Percentiles rank a stretch among this genome's conserved stretches.
Conservation (phyloP, 2,888 invertebrate genomes). For the Aplocera efformata region DNA sequence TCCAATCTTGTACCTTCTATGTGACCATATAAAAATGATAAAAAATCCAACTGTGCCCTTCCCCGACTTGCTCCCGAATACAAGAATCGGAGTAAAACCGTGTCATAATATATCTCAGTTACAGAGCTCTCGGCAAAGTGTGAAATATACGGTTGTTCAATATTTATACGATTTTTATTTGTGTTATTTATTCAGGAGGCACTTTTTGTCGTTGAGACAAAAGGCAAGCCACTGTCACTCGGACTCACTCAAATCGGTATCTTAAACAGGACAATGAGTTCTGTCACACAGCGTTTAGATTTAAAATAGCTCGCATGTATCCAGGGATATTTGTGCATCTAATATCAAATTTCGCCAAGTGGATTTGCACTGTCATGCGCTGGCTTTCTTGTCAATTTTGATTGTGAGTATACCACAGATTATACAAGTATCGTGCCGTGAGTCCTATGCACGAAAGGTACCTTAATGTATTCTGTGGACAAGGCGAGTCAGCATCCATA, state of each 20-base stretch:
- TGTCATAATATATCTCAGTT: slow-evolving; percentile 75
- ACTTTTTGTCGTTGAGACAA: slow-evolving; percentile 68
- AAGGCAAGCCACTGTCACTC: slow-evolving; percentile 42
- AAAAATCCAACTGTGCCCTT: slow-evolving; percentile 54
- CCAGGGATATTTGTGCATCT: too few relatives aligned
- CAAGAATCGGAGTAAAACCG: slow-evolving; percentile 53
- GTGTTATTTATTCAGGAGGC: slow-evolving; percentile 73
- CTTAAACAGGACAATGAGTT: too few relatives aligned
- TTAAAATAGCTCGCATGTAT: too few relatives aligned
- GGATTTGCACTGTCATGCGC: too few relatives aligned
- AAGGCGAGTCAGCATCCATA: slow-evolving; percentile 48
- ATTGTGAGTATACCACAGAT: too few relatives aligned
- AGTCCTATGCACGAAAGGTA: too few relatives aligned
- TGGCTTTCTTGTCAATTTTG: too few relatives aligned
- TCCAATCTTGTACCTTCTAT: slow-evolving; percentile 29
- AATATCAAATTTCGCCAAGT: too few relatives aligned
- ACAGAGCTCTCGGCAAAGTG: slow-evolving; percentile 63
- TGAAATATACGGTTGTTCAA: slow-evolving; percentile 76
- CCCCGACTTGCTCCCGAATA: slow-evolving; percentile 52
- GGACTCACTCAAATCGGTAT: too few relatives aligned
- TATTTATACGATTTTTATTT: slow-evolving; percentile 78
- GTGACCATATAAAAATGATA: slow-evolving; percentile 36
- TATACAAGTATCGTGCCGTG: too few relatives aligned
- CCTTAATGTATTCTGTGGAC: too few relatives aligned
- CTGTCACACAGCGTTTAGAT: too few relatives aligned